Evolutionary conservation across 1,140 invertebrate genomes (phyloP), one percentile per base, ranked within the genome.

Genomic region (Aphidius gifuensis): DNA sequence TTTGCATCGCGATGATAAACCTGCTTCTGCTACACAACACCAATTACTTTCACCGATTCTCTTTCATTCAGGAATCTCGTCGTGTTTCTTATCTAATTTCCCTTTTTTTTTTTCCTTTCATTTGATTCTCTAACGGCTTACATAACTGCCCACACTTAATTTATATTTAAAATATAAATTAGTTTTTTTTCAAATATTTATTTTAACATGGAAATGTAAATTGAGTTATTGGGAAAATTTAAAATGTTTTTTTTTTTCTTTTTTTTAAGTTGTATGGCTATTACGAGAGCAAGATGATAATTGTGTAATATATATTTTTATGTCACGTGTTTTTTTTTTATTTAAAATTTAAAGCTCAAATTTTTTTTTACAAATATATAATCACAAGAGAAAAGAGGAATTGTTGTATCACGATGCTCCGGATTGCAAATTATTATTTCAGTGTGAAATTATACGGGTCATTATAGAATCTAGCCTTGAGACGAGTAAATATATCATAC

Each of bases 371-470:
- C 16, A 16, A 16, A 16, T 16, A 16, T 16, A 16, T 16, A 9
- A 38, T n/a, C 32, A 39, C 38, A 53, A 51, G 38, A 53, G 39
- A 39, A 53, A 39, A 38, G 50, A 39, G 32, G 50, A 23, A 53
- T n/a, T 38, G 38, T 40, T 43, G 42, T 55, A 55, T 55, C 53
- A 42, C 53, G 39, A 55, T 55, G 39, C 42, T 53, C 50, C 49
- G 42, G 58, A 49, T 51, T 65, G 60, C 58, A 55, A 69, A 68
- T 67, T 67, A 32, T 32, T 32, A 66, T 64, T 71, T 69, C 67
- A 58, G 50, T 39, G 42, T 44, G 58, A 69, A 70, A 71, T 70
- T 71, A 50, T 55, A 40, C 64, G 48, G 60, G 60, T 70, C 64
- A 69, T 71, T 71, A 71, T n/a, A 50, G 42, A 32, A 32, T 32